These are phyloP conservation scores for Lasioglossum lativentre DNA, from an alignment of 2,888 invertebrate genomes.

Conservation along the genomic window DNA sequence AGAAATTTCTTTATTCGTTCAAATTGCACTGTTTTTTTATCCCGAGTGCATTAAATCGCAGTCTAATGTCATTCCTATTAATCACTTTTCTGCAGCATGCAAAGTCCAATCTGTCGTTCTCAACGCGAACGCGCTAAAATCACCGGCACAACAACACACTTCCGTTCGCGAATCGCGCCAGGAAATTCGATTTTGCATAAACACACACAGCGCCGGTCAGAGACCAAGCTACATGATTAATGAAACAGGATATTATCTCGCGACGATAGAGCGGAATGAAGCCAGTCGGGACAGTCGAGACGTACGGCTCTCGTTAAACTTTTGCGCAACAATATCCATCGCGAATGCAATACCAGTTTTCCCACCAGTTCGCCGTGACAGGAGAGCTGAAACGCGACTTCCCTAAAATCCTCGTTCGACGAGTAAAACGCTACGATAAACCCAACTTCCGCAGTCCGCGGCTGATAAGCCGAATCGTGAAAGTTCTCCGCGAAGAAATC, in stretches of 20 bases:
- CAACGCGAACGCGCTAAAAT: not conserved
- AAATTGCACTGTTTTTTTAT: too few species aligned
- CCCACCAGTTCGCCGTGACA: not conserved
- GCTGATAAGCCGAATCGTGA: constrained; percentile 1
- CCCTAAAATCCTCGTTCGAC: not conserved
- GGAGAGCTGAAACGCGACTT: not conserved
- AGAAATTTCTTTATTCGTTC: too few species aligned
- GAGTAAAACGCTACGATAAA: not conserved
- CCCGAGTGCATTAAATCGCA: not conserved
- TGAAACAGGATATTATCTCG: not conserved
- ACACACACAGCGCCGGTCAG: not conserved
- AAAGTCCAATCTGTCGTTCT: not conserved
- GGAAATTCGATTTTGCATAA: not conserved
- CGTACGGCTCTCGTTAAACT: constrained; percentile 36
- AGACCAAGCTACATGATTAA: not conserved
- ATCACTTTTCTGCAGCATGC: not conserved
- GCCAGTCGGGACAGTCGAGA: not conserved
- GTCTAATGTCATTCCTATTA: not conserved
- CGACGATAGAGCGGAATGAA: not conserved
- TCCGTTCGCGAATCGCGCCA: not conserved
- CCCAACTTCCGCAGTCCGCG: not conserved
- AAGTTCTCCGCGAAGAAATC: not conserved
- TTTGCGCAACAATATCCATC: not conserved
- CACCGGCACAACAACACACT: not conserved
- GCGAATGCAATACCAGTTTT: not conserved